Evolutionary conservation across 1,140 invertebrate species (phyloP), one percentile per base, ranked within the genome.

Genomic region (Nephila pilipes): DNA sequence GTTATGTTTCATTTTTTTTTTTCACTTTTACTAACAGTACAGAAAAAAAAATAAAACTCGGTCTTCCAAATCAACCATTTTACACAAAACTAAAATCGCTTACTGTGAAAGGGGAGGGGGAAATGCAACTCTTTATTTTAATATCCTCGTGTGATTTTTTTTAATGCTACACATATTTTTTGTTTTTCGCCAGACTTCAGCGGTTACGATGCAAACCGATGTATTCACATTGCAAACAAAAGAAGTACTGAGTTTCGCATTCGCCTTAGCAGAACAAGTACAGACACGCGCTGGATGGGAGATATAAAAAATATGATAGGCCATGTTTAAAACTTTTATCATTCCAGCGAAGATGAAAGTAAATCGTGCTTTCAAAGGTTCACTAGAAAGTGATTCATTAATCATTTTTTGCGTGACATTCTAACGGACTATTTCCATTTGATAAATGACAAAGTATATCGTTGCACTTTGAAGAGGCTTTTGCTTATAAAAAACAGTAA

Each of bases 401-500:
- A 92, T 92, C 90, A 92, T 92, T 58, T 92, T 92, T 92, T 85
- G 81, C 81, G 57, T 92, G 90, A 92, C 90, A 92, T 83, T 65
- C 80, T 85, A 92, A 92, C 90, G 80, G 90, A 92, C 80, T 92
- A 92, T 92, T 92, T 92, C 90, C 81, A 92, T 85, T 92, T 92
- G 90, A 92, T 92, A 85, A 92, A 92, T 92, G 90, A 85, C 90
- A 92, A 92, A 92, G 90, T 92, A 38, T 92, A 92, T 92, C 90
- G 81, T 65, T 92, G 90, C 80, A 85, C 58, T 92, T 85, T 69
- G 63, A 92, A 75, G 90, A 75, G 90, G 90, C 54, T 83, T 92
- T 92, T 92, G 90, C 90, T 63, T 69, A 85, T 65, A 83, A 60
- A 65, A 87, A 88, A 69, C 60, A 69, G 85, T 2, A 69, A 69